These are phyloP conservation scores for Notiomystis cincta DNA, from an alignment of 2,113 vertebrate species.

Conservation along the genomic window DNA sequence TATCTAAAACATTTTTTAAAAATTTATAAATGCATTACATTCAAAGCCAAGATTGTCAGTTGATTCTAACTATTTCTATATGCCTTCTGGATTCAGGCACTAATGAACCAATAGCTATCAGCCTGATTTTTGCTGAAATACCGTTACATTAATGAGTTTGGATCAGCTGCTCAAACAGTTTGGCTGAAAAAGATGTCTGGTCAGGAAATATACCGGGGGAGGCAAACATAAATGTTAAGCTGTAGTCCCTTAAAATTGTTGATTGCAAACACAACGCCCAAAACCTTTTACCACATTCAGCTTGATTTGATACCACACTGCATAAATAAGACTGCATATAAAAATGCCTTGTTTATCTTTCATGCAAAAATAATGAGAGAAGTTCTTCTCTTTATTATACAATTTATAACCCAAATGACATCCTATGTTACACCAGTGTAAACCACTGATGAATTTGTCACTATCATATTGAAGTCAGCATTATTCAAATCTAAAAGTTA, in stretches of 20 bases:
- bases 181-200: conserved; percentile 10
- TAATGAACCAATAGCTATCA: conserved; percentile 49
- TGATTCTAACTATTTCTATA: neutral
- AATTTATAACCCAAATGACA: neutral
- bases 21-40: neutral
- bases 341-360: conserved; percentile 24
- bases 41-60: neutral
- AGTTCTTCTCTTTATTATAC: neutral
- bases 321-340: conserved; percentile 24
- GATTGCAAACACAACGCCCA: conserved; percentile 39
- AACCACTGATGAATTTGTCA: conserved; percentile 27
- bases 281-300: neutral
- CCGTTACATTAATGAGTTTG: conserved; percentile 39
- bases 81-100: conserved; percentile 9
- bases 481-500: conserved; percentile 35
- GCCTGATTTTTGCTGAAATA: conserved; percentile 38
- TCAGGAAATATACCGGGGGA: neutral
- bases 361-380: neutral
- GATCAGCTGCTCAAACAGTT: conserved; percentile 33
- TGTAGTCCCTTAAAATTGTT: conserved; percentile 44
- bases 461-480: conserved; percentile 5
- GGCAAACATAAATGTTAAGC: neutral
- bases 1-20: neutral
- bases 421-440: neutral
- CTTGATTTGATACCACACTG: conserved; percentile 31